Conservation (phyloP, 1,140 invertebrate species). For the Pseudomyrmex flavicornis region DNA sequence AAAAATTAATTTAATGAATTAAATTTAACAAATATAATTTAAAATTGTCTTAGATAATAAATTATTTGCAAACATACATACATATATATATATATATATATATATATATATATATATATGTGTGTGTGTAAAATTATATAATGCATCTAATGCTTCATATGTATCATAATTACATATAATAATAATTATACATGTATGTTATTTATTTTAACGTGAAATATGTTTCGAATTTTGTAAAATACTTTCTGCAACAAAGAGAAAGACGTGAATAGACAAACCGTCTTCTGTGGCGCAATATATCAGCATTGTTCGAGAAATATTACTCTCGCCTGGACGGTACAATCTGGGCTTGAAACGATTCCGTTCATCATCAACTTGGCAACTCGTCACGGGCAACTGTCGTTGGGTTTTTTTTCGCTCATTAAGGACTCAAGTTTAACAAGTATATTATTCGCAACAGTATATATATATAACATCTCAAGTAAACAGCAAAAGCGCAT, state of each 20-base stretch:
- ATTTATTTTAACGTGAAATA: neutral
- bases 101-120: too few species aligned
- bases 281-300: slow-evolving; percentile 14
- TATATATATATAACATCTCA: slow-evolving; percentile 55
- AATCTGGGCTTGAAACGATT: slow-evolving; percentile 66
- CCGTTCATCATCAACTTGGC: slow-evolving; percentile 34
- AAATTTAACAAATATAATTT: neutral
- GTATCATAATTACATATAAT: too few species aligned
- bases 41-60: too few species aligned
- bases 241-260: neutral
- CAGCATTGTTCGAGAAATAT: slow-evolving; percentile 56
- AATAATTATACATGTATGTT: too few species aligned
- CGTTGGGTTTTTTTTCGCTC: slow-evolving; percentile 41
- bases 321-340: slow-evolving; percentile 67
- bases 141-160: too few species aligned
- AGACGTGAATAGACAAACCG: slow-evolving; percentile 10
- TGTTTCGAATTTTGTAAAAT: neutral
- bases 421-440: slow-evolving; percentile 45
- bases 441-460: slow-evolving; percentile 57
- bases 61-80: too few species aligned
- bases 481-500: slow-evolving; percentile 54
- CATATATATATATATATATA: too few species aligned
- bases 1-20: neutral
- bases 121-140: too few species aligned
- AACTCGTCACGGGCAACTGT: slow-evolving; percentile 63